Conservation (phyloP, 2,113 vertebrate genomes). For the Limnothrissa miodon region DNA sequence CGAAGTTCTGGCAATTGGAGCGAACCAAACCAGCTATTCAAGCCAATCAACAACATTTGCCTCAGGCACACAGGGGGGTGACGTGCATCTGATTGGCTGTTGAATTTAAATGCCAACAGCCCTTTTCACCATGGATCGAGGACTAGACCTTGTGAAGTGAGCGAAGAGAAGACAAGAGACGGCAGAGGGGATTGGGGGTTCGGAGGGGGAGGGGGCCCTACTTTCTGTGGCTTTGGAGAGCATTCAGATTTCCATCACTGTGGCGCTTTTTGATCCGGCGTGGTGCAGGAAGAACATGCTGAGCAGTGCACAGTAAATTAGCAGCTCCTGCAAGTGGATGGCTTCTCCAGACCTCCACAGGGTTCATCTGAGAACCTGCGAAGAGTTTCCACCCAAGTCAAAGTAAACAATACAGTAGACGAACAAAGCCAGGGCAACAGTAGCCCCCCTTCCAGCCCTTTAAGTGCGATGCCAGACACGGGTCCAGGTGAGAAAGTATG, state of each 20-base stretch:
- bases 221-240: not conserved
- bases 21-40: not conserved
- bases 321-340: slow-evolving; percentile 33
- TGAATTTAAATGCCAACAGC: not conserved
- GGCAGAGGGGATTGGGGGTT: not conserved
- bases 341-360: slow-evolving; percentile 48
- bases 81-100: not conserved
- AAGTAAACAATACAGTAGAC: slow-evolving; percentile 51
- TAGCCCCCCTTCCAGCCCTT: slow-evolving; percentile 9
- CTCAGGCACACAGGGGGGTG: not conserved
- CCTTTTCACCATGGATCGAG: not conserved
- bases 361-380: slow-evolving; percentile 41
- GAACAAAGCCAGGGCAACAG: slow-evolving; percentile 25
- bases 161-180: not conserved
- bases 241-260: slow-evolving; percentile 41
- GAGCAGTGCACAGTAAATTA: slow-evolving; percentile 41
- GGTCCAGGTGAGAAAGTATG: not conserved
- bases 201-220: not conserved
- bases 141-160: not conserved
- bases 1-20: too few species aligned
- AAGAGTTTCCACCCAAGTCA: slow-evolving; percentile 40
- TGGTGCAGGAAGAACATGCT: slow-evolving; percentile 34
- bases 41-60: not conserved
- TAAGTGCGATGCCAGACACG: not conserved
- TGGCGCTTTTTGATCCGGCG: slow-evolving; percentile 15